Base-by-base conservation (phyloP, 2,797 vertebrate genomes). In the Halcyon badia region DNA sequence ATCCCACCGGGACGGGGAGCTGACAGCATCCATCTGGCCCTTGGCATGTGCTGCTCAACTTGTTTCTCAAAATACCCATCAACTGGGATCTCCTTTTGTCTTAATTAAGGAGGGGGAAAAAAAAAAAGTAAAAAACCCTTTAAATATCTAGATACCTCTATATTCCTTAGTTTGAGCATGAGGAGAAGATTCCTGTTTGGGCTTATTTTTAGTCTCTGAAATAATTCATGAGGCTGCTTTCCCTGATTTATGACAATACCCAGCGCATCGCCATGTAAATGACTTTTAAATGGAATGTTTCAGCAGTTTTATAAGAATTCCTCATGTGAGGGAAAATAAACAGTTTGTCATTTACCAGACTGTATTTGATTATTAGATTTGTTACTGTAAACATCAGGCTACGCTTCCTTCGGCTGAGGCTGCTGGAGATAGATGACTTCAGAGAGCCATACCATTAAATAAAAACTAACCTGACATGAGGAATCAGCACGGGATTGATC, bases 271-370 rank as follows among this genome's bases (percentile, higher is more conserved):
- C 83, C 89, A 35, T 83, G 80, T 62, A 77, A 92, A 94, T 90
- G 80, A 44, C 83, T 96, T 80, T 80, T 86, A 90, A 94, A 94
- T 77, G 83, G 93, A 90, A 94, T 62, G 81, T 94, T 94, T 86
- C 93, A 57, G 57, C 89, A 58, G 91, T 85, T 95, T 94, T 94
- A 90, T 81, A 88, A 69, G 83, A 92, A 94, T 96, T 93, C 91
- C 93, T 95, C 60, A 26, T 89, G 91, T 85, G 91, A 92, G 87
- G 71, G 72, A 93, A 95, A 94, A 94, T 49, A 94, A 96, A 93
- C 93, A 92, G 80, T 86, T 96, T 88, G 83, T 92, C 89, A 89
- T 62, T 94, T 88, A 80, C 51, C 89, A 90, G 93, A 41, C 87
- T 33, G 60, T 68, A 80, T 70, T 95, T 92, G 91, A 81, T 96